Base-by-base conservation (phyloP, 2,113 vertebrate genomes). In the Salvator merianae region DNA sequence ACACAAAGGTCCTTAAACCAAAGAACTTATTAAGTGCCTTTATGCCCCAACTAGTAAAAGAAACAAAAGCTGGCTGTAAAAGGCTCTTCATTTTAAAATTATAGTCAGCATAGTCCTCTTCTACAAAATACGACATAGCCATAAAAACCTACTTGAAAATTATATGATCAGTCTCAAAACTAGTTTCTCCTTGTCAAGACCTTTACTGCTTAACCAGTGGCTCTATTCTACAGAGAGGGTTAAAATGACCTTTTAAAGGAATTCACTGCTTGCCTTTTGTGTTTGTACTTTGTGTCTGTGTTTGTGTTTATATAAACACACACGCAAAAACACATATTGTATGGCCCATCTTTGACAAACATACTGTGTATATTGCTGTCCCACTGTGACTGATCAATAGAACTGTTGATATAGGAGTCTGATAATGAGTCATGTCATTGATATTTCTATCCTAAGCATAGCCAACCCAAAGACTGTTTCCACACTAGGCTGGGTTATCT, bases 71-170 rank as follows among this genome's bases (percentile, higher is more conserved):
- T 6, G 0, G 0, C 5, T 40, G 1, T 86, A 81, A 90, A 88
- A 62, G 43, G 73, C 90, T 30, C 70, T 63, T 91, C 88, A 83
- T 88, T 80, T 91, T 91, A 90, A 91, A 90, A 84, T 78, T 82
- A 85, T 86, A 84, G 86, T 87, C 81, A 68, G 84, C 20, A 63
- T 14, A 70, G 59, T 82, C 84, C 73, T 78, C 40, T 30, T 84
- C 84, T 77, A 82, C 89, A 86, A 93, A 91, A 87, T 66, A 81
- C 22, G 76, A 83, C 83, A 3, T 1, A 34, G 83, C 76, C 84
- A 70, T 84, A 77, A 91, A 87, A 86, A 82, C 72, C 85, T 40
- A 78, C 85, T 83, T 79, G 81, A 85, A 88, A 83, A 82, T 86
- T 38, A 30, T 59, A 81, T 85, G 65, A 93, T 73, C 70, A 53